Percentiles rank a stretch among this genome's conserved stretches.
Evolutionary conservation across 2,113 vertebrate species (phyloP).

Genomic region (Mustelus asterias): DNA sequence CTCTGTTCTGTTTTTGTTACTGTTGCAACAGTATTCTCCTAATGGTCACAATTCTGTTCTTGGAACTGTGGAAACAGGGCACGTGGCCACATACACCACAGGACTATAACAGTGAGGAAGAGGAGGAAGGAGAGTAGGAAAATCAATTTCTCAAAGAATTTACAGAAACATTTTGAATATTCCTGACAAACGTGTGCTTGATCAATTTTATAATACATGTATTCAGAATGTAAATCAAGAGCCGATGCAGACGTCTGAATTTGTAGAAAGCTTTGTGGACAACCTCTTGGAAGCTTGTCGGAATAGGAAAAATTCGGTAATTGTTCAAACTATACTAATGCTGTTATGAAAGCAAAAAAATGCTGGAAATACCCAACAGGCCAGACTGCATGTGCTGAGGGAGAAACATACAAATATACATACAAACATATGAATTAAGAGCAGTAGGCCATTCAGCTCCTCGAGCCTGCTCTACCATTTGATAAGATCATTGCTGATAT

Average conservation of each 20-base stretch:
- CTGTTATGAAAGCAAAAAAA: background rate
- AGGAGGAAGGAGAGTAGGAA: constrained; percentile 45
- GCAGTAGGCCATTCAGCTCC: too few species aligned
- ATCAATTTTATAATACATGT: constrained; percentile 44
- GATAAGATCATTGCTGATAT: too few species aligned
- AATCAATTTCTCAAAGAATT: background rate
- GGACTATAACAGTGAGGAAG: constrained; percentile 48
- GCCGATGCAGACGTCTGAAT: constrained; percentile 46
- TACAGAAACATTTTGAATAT: constrained; percentile 42
- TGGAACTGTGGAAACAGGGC: constrained; percentile 48
- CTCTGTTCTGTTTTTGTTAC: background rate
- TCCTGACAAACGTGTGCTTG: constrained; percentile 44
- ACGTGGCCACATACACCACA: constrained; percentile 44
- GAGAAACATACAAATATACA: too few species aligned
- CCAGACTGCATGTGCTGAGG: background rate
- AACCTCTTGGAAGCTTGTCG: constrained; percentile 48
- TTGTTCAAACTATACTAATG: background rate
- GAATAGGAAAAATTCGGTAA: background rate
- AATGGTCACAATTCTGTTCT: constrained; percentile 48
- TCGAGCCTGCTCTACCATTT: too few species aligned
- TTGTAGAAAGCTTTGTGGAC: constrained; percentile 52
- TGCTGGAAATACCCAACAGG: background rate
- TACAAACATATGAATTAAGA: too few species aligned
- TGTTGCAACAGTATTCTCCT: constrained; percentile 35
- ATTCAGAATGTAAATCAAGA: constrained; percentile 42